phyloP scores from a whole-genome alignment of 2,113 vertebrate species.

The Scomber japonicus region DNA sequence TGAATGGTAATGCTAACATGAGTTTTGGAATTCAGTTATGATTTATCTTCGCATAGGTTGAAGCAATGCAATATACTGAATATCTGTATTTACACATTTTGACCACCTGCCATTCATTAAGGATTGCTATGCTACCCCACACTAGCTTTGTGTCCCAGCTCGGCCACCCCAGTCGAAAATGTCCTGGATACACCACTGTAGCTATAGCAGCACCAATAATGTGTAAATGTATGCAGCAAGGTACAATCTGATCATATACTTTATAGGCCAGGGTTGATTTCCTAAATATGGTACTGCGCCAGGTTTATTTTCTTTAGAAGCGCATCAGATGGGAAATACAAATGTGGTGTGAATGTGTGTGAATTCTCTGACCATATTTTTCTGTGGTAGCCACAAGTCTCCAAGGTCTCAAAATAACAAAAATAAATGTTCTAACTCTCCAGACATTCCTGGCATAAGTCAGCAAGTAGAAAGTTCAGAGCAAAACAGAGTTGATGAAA shows the following conservation, averaged over 20 bases:
- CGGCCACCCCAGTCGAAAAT: too few relatives aligned
- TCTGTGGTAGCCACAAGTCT: conserved; percentile 5
- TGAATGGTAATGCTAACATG: too few relatives aligned
- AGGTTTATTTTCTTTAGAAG: too few relatives aligned
- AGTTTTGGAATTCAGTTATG: too few relatives aligned
- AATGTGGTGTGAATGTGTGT: neutral
- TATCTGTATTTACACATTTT: too few relatives aligned
- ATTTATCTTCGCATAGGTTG: too few relatives aligned
- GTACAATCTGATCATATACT: conserved; percentile 26
- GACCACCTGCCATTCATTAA: too few relatives aligned
- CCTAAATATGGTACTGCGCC: neutral
- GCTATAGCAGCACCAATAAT: conserved; percentile 33
- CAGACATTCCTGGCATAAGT: conserved; percentile 21
- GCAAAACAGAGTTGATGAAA: conserved; percentile 44
- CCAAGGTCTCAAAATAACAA: conserved; percentile 20
- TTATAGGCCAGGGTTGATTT: conserved; percentile 13
- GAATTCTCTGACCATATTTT: conserved; percentile 17
- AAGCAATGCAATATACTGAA: too few relatives aligned
- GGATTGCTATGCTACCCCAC: too few relatives aligned
- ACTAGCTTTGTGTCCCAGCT: too few relatives aligned
- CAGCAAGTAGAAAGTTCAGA: conserved; percentile 24
- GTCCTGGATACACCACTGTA: too few relatives aligned
- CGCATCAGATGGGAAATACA: neutral
- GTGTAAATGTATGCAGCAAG: conserved; percentile 40
- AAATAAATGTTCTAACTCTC: conserved; percentile 30